A percentile compares a stretch with the other conserved stretches of the same genome.
Conservation (phyloP, 2,113 vertebrate genomes). For the Cololabis saira region DNA sequence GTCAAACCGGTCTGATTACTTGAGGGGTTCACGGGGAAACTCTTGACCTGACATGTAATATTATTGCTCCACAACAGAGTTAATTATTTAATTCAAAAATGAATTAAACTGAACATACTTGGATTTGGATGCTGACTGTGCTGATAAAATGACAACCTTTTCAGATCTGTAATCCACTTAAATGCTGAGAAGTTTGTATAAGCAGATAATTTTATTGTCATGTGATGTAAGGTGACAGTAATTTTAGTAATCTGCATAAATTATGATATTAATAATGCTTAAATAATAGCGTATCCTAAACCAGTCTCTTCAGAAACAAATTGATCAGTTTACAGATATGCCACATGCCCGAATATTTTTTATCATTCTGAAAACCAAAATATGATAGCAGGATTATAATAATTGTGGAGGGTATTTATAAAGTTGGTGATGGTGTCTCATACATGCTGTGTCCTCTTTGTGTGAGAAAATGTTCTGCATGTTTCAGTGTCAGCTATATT, state of each 20-base stretch:
- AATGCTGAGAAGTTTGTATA: slow-evolving; percentile 7
- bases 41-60: slow-evolving; percentile 8
- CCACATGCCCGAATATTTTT: no score
- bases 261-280: no score
- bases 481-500: slow-evolving; percentile 13
- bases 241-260: neutral
- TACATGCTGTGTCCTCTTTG: slow-evolving; percentile 34
- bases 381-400: neutral
- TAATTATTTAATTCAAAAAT: no score
- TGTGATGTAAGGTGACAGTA: neutral
- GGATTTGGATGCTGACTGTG: slow-evolving; percentile 1
- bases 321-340: neutral
- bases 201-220: neutral
- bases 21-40: neutral
- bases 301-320: neutral
- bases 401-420: neutral
- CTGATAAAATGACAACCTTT: slow-evolving; percentile 5
- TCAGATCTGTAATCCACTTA: slow-evolving; percentile 16
- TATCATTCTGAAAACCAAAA: neutral
- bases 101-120: slow-evolving; percentile 5
- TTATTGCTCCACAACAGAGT: neutral
- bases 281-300: no score
- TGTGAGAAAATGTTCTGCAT: slow-evolving; percentile 28
- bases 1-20: slow-evolving; percentile 37
- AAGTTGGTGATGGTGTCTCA: slow-evolving; percentile 3